Evolutionary conservation across 2,113 vertebrate species (phyloP).

Genomic region (Pelmatolapia mariae): DNA sequence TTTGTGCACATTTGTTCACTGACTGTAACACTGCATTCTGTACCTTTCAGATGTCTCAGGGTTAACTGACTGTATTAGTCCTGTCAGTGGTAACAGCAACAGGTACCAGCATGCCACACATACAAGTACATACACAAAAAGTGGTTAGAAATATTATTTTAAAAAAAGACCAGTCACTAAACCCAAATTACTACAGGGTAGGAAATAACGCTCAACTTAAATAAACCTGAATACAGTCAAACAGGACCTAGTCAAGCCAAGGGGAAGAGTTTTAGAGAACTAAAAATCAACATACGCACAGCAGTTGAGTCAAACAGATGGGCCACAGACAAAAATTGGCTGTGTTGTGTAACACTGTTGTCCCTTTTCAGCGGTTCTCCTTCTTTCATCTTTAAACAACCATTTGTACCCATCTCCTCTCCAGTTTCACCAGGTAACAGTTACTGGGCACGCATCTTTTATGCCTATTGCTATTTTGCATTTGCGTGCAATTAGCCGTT

Average conservation of each 20-base stretch:
- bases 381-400: slow-evolving; percentile 81
- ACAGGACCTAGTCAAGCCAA: neutral
- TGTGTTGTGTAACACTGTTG: neutral
- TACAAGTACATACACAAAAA: neutral
- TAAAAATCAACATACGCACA: fast-evolving
- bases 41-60: slow-evolving; percentile 58
- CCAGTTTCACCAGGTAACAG: slow-evolving; percentile 72
- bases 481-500: neutral
- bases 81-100: slow-evolving; percentile 60
- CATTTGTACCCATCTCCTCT: slow-evolving; percentile 74
- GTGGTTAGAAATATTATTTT: neutral
- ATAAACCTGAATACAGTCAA: neutral
- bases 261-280: neutral
- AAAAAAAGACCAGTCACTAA: neutral
- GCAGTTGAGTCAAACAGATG: neutral
- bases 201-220: neutral
- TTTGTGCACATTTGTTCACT: neutral
- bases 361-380: slow-evolving; percentile 73
- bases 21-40: neutral
- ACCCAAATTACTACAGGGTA: neutral
- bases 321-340: neutral
- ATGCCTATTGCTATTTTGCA: neutral
- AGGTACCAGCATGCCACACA: slow-evolving; percentile 34
- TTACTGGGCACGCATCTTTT: neutral
- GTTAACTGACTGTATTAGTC: slow-evolving; percentile 54